Evolutionary conservation across 2,797 vertebrate genomes (phyloP), one percentile per base, ranked within the genome.

Genomic region (Rhinogobio ventralis): DNA sequence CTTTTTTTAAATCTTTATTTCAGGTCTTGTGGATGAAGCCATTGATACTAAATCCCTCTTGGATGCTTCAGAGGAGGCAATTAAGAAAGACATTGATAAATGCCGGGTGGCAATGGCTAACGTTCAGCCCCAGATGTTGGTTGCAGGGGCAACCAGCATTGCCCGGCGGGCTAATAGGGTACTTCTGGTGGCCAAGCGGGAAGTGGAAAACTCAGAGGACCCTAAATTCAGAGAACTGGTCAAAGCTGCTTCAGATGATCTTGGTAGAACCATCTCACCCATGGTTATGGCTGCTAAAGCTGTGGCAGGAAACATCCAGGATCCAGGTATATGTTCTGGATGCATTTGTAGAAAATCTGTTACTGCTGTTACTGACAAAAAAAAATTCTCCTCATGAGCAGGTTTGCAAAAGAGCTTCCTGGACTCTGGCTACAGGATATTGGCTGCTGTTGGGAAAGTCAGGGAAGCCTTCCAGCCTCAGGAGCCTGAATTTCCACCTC

Each of bases 211-310:
- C 90, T 99, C 98, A 0, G 98, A 99, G 91, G 98, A 99, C 73
- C 98, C 97, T 0, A 97, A 98, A 88, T 99, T 99, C 93, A 95
- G 98, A 14, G 97, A 98, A 91, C 94, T 95, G 0, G 97, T 99
- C 85, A 99, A 99, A 92, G 96, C 95, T 1, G 98, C 98, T 13
- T 99, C 98, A 42, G 98, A 99, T 80, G 95, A 97, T 86, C 91
- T 99, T 51, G 98, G 97, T 89, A 98, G 96, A 94, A 99, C 98
- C 53, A 98, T 99, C 89, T 98, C 98, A 0, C 98, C 98, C 0
- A 99, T 99, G 98, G 98, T 99, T 86, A 97, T 99, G 96, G 96
- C 98, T 25, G 98, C 98, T 19, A 99, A 99, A 93, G 97, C 97
- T 2, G 98, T 99, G 84, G 98, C 98, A 20, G 97, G 97, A 69